Conservation (phyloP, 2,888 invertebrate species). For the Acleris sparsana region DNA sequence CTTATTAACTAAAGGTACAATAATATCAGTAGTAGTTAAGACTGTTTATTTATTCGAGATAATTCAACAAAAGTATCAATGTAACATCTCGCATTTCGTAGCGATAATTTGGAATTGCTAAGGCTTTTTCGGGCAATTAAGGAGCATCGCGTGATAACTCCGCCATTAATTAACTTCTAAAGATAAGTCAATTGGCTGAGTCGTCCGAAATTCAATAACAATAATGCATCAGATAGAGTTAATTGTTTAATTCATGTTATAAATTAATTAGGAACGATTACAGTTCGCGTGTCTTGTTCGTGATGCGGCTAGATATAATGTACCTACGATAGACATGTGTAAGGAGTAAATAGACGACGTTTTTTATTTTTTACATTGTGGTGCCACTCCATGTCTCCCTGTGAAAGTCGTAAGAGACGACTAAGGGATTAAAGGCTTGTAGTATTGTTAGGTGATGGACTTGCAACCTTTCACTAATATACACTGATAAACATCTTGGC, state of each 20-base stretch:
- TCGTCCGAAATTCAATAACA: conserved; percentile 74
- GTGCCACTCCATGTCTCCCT: too few relatives aligned
- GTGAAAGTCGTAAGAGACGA: too few relatives aligned
- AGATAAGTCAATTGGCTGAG: conserved; percentile 79
- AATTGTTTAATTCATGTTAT: conserved; percentile 83
- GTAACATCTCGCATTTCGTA: conserved; percentile 33
- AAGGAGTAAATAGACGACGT: too few relatives aligned
- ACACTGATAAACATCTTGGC: too few relatives aligned
- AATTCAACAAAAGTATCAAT: conserved; percentile 14
- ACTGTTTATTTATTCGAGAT: conserved; percentile 8
- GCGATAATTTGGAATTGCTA: conserved; percentile 35
- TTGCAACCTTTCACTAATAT: too few relatives aligned
- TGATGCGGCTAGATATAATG: background rate
- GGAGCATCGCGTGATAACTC: conserved; percentile 70
- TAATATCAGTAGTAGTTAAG: too few relatives aligned
- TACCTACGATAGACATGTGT: background rate
- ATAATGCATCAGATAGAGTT: conserved; percentile 78
- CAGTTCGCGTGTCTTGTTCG: conserved; percentile 66
- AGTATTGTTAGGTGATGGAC: too few relatives aligned
- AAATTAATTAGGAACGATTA: conserved; percentile 82
- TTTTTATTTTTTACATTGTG: too few relatives aligned
- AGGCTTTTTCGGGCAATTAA: conserved; percentile 59
- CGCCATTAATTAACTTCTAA: conserved; percentile 74
- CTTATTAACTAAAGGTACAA: too few relatives aligned
- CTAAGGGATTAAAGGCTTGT: too few relatives aligned